phyloP scores from a whole-genome alignment of 2,113 vertebrate genomes.

The Nymphicus hollandicus region DNA sequence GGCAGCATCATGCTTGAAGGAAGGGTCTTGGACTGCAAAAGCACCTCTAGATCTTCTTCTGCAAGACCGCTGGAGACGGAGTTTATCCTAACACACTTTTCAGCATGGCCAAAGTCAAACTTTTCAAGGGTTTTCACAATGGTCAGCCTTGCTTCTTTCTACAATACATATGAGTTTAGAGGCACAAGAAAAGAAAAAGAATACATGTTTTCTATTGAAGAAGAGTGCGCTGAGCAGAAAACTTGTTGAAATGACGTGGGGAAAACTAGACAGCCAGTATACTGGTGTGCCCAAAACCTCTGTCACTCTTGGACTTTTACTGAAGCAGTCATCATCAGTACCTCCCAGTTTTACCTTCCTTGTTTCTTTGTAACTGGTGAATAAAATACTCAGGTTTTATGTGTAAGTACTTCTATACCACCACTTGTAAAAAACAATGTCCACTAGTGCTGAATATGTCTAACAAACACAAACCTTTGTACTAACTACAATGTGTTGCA shows the following conservation, averaged over 20 bases:
- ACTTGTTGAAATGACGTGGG: background rate
- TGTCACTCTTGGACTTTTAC: background rate
- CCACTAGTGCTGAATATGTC: background rate
- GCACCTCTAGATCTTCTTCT: conserved; percentile 83
- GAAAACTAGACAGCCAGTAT: background rate
- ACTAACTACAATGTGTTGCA: background rate
- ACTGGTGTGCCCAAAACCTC: background rate
- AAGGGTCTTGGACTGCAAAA: conserved; percentile 82
- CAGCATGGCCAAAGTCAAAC: conserved; percentile 83
- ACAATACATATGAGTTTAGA: background rate
- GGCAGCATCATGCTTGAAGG: conserved; percentile 94
- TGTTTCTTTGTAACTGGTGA: background rate
- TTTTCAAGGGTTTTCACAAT: conserved; percentile 83
- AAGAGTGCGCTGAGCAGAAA: background rate
- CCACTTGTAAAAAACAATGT: background rate
- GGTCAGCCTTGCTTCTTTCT: conserved; percentile 88
- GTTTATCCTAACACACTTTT: conserved; percentile 94
- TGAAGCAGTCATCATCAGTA: background rate
- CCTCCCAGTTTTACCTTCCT: background rate
- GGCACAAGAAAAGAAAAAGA: background rate
- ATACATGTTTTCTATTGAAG: background rate
- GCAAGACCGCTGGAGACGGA: conserved; percentile 91
- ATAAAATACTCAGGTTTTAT: background rate
- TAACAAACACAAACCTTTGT: background rate
- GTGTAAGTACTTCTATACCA: background rate